Base-by-base conservation (phyloP, 2,113 vertebrate genomes). In the Tupaia tana region DNA sequence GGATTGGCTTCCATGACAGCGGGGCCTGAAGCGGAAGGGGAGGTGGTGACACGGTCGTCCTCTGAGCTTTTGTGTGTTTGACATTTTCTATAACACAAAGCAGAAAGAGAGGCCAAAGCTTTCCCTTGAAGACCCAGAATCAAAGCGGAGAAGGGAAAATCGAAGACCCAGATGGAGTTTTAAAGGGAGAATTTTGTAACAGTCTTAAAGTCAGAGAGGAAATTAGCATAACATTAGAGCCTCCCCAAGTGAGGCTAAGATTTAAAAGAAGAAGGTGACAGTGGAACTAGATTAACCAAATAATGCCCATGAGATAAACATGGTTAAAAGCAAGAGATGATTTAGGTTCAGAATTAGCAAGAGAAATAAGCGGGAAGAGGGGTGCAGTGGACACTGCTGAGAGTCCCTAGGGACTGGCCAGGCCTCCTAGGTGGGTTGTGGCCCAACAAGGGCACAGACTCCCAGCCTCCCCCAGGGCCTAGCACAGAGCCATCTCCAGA, bases 231-330 rank as follows among this genome's bases (percentile, higher is more conserved):
- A 22, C 5, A 0, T n/a, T 0, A 1, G 15, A 27, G 54, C 4
- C 16, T 24, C 9, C n/a, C n/a, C 13, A 3, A 54, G 16, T 7
- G 27, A 74, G 77, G 31, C 29, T 64, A 29, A 7, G 67, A 15
- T 29, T 67, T 31, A 15, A 52, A 80, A 67, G 31, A 25, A 8
- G 27, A 74, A 52, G 89, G 43, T 61, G 83, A 52, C 83, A 12
- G 25, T 31, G 2, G 2, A 0, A 59, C 31, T 0, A 1, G 31
- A 13, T 5, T 2, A 52, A 34, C 58, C 67, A 52, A 63, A 34
- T 4, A 59, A 43, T 15, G 0, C 0, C 14, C 24, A 12, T 0
- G 0, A 2, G 34, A 58, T 0, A 1, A n/a, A 73, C 16, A 1
- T 2, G 9, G 75, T 18, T 29, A 54, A 15, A 19, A 58, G 2